These are phyloP conservation scores for Neelides folsomi DNA, from an alignment of 2,888 invertebrate genomes.

Conservation along the genomic window DNA sequence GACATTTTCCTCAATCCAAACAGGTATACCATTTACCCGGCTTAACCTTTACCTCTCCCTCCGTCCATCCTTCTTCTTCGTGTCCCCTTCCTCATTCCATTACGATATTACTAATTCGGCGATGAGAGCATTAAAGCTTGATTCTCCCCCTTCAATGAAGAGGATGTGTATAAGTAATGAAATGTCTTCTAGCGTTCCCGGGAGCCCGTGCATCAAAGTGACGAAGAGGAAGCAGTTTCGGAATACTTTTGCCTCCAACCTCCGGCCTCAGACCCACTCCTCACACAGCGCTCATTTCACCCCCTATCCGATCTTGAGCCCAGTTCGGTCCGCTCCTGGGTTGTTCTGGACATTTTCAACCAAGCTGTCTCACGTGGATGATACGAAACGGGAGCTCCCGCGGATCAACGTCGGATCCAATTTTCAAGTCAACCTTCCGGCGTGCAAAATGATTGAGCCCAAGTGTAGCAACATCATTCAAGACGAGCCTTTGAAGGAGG, in stretches of 20 bases:
- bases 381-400: conserved; percentile 17
- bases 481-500: conserved; percentile 46
- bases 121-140: too few species aligned
- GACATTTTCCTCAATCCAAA: conserved; percentile 66
- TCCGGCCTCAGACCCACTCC: conserved; percentile 14
- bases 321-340: conserved; percentile 75
- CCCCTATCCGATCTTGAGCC: conserved; percentile 86
- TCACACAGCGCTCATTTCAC: conserved; percentile 56
- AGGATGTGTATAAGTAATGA: neutral
- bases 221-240: conserved; percentile 22
- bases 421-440: conserved; percentile 53
- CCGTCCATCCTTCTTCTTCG: neutral
- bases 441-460: conserved; percentile 5
- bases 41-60: too few species aligned
- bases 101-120: too few species aligned
- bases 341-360: conserved; percentile 48
- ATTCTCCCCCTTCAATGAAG: too few species aligned
- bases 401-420: conserved; percentile 70
- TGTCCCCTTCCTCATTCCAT: too few species aligned
- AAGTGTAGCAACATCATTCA: conserved; percentile 32
- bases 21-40: conserved; percentile 20
- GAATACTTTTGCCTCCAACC: conserved; percentile 27
- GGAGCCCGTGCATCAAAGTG: conserved; percentile 14
- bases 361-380: conserved; percentile 22
- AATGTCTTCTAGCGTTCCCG: neutral